phyloP scores from a whole-genome alignment of 2,113 vertebrate species.

The Glaucomys volans region DNA sequence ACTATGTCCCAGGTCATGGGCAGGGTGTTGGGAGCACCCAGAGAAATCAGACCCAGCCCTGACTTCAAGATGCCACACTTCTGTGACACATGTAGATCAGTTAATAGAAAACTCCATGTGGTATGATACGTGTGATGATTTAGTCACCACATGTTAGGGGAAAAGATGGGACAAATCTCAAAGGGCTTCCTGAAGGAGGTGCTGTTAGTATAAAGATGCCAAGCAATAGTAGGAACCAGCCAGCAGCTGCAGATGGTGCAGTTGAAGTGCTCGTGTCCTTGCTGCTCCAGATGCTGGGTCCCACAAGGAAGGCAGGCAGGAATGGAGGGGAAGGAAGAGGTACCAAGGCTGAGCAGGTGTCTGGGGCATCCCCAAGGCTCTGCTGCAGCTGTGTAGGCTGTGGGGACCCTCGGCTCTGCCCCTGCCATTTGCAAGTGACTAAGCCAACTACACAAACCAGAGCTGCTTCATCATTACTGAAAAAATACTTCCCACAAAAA shows the following conservation, averaged over 20 bases:
- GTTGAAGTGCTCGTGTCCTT: rapidly evolving
- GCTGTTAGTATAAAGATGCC: rapidly evolving
- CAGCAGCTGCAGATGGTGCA: not conserved
- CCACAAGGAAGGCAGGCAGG: not conserved
- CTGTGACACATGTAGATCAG: not conserved
- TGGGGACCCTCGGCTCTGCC: rapidly evolving
- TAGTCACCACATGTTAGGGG: not conserved
- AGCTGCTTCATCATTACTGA: not conserved
- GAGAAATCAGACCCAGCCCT: not conserved
- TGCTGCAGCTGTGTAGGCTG: no score
- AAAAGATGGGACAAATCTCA: not conserved
- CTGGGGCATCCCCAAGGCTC: no score
- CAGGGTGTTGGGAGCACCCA: not conserved
- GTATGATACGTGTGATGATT: not conserved
- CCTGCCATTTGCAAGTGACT: no score
- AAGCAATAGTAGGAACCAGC: not conserved
- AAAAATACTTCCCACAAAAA: not conserved
- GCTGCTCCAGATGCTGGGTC: rapidly evolving
- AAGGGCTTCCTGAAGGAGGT: constrained; percentile 21
- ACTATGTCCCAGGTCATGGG: not conserved
- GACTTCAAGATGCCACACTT: not conserved
- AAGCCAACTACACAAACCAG: not conserved
- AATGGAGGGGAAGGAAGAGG: rapidly evolving
- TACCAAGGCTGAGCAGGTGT: no score
- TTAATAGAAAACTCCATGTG: rapidly evolving